Evolutionary conservation across 2,888 invertebrate genomes (phyloP), one percentile per base, ranked within the genome.

Genomic region (Agrotis ipsilon): DNA sequence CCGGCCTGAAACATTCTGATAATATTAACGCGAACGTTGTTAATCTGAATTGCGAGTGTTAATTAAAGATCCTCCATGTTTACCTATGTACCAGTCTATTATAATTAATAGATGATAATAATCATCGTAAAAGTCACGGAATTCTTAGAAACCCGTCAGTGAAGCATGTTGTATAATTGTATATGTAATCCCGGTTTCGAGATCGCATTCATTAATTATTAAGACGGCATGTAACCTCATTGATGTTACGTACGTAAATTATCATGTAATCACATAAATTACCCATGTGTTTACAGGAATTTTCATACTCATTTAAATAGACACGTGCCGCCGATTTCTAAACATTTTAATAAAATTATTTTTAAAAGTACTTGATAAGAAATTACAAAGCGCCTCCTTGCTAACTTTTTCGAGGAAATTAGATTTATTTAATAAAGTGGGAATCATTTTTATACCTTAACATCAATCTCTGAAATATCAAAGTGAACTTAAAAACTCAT

Each of bases 401-500:
- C 39, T 39, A 39, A 55, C 21, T 14, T 72, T 65, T 62, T 60
- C 18, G n/a, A 48, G 43, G 48, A 54, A 51, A 52, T 55, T 49
- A 58, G 58, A 64, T 61, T 80, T 27, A 39, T 69, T 75, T 75
- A 78, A 76, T 81, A 74, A 80, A 75, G 39, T 60, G 49, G 43
- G 63, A 78, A 82, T 83, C 72, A 85, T 86, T 85, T 88, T 87
- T 80, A 73, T 78, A 75, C 75, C 72, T 82, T 75, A 78, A 83
- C 85, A 90, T 86, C 87, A 90, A 90, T 90, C 88, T 85, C 83
- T 71, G 75, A 86, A 85, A 89, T 89, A 90, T 89, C 87, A 88
- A 81, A 88, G 87, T 86, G 88, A 91, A 92, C 90, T 92, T 92
- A 92, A 92, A 93, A 93, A 93, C 92, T 93, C 92, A 91, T 92